Percentiles rank a stretch among this genome's conserved stretches.
phyloP scores from a whole-genome alignment of 2,888 invertebrate genomes.

The Protonemura montana region DNA sequence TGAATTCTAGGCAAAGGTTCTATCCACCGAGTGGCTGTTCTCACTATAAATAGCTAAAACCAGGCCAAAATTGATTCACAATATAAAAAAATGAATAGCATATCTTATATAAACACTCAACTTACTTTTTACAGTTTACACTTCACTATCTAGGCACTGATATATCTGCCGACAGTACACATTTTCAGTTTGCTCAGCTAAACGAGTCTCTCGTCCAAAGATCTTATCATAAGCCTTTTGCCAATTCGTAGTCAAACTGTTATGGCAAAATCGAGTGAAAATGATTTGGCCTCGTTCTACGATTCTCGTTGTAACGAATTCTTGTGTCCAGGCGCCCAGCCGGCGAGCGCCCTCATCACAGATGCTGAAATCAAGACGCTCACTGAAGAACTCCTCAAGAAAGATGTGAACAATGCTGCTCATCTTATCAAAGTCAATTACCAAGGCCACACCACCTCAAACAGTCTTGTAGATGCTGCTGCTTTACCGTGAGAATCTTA shows the following conservation, averaged over 20 bases:
- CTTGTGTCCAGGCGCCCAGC: slow-evolving; percentile 40
- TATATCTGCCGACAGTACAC: neutral
- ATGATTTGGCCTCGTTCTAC: neutral
- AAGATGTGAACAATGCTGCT: slow-evolving; percentile 78
- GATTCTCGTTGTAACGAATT: neutral
- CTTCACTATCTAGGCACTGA: neutral
- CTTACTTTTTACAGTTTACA: neutral
- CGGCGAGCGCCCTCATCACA: slow-evolving; percentile 59
- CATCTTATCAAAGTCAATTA: slow-evolving; percentile 74
- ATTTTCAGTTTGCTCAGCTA: neutral
- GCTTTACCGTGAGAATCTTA: slow-evolving; percentile 73
- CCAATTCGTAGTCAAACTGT: too few relatives aligned
- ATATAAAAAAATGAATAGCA: neutral
- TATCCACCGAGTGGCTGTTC: too few relatives aligned
- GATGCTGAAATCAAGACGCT: slow-evolving; percentile 73
- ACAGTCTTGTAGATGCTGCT: slow-evolving; percentile 74
- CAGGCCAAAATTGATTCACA: too few relatives aligned
- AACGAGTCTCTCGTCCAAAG: neutral
- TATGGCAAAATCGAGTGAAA: neutral
- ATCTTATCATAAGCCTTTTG: too few relatives aligned
- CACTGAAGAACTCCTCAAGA: slow-evolving; percentile 74
- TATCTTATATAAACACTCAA: neutral
- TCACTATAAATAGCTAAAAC: too few relatives aligned
- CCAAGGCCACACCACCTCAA: slow-evolving; percentile 77
- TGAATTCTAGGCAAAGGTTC: too few relatives aligned